Conservation (phyloP, 2,113 vertebrate species). For the Prolemur simus region DNA sequence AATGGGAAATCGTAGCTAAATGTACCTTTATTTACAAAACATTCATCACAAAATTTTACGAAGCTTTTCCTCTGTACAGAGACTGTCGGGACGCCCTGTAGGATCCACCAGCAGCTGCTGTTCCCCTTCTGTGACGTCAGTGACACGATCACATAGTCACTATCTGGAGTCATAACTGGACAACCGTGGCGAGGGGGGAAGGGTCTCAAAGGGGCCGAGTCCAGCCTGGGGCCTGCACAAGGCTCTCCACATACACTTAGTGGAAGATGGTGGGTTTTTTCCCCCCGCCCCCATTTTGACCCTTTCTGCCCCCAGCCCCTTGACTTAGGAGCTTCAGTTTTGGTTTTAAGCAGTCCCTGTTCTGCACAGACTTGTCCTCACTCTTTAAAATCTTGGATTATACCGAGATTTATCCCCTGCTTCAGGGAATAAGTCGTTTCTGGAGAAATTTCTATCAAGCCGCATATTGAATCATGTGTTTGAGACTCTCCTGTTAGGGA, state of each 20-base stretch:
- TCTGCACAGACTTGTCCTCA: not conserved
- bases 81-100: not conserved
- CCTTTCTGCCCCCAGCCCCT: too few species aligned
- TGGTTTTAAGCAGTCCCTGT: not conserved
- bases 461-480: accelerated
- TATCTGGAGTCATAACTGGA: too few species aligned
- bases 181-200: not conserved
- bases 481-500: not conserved
- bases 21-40: too few species aligned
- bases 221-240: not conserved
- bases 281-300: too few species aligned
- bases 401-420: accelerated
- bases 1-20: too few species aligned
- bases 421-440: not conserved
- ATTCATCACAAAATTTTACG: too few species aligned
- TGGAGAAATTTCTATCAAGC: not conserved
- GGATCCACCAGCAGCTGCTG: accelerated
- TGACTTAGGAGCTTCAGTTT: not conserved
- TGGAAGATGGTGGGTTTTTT: not conserved
- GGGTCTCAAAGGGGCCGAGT: accelerated
- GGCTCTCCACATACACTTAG: accelerated
- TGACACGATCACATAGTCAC: not conserved
- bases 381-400: not conserved
- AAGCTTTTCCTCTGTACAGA: too few species aligned
- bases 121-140: accelerated